These are phyloP conservation scores for Stomatorhinus ivindoensis DNA, from an alignment of 2,113 vertebrate genomes.

Conservation along the genomic window DNA sequence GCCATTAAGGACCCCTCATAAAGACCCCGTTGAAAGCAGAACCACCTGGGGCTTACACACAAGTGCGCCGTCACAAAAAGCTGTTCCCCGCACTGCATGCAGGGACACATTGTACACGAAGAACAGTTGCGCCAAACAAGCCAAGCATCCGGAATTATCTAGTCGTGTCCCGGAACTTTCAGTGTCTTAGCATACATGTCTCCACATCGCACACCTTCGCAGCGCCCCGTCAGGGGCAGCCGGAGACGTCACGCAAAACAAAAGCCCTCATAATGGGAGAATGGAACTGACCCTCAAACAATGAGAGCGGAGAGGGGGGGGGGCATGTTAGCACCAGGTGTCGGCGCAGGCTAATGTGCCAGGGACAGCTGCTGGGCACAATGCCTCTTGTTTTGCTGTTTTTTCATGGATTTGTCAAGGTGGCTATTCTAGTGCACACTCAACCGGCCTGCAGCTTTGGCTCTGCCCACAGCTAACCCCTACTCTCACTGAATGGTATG, in stretches of 20 bases:
- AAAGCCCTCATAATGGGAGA: not conserved
- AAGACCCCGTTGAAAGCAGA: not conserved
- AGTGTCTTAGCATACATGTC: not conserved
- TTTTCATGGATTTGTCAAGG: not conserved
- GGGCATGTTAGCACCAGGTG: constrained; percentile 14
- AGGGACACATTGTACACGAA: not conserved
- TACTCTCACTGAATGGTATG: not conserved
- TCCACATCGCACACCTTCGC: not conserved
- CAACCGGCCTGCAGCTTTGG: not conserved
- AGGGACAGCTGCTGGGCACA: constrained; percentile 22
- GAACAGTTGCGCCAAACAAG: not conserved
- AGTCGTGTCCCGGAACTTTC: not conserved
- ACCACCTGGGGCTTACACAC: not conserved
- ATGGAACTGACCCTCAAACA: not conserved
- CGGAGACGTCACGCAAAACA: not conserved
- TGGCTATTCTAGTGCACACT: not conserved
- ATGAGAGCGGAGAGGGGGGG: not conserved
- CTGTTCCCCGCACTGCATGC: not conserved
- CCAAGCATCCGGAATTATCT: not conserved
- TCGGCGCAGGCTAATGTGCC: constrained; percentile 5
- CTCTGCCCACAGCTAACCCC: not conserved
- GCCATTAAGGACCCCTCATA: not conserved
- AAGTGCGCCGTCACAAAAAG: not conserved
- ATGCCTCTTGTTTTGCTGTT: constrained; percentile 13
- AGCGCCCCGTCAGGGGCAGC: not conserved